These are phyloP conservation scores for Drosophila mettleri DNA, from an alignment of 2,888 invertebrate species.

Conservation along the genomic window DNA sequence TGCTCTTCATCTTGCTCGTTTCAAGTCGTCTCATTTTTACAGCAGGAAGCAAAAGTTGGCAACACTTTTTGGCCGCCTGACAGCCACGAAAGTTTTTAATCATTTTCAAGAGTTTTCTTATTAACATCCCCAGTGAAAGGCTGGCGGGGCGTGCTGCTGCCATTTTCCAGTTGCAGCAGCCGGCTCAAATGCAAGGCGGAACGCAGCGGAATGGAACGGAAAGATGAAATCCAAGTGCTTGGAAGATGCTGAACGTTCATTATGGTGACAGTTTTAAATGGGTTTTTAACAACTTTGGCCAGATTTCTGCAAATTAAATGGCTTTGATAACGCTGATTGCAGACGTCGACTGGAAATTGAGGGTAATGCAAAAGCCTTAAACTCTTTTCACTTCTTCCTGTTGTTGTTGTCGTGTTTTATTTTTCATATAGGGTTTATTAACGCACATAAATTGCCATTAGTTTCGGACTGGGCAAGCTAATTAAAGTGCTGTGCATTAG, in stretches of 20 bases:
- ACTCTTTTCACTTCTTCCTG: not conserved
- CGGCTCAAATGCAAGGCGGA: not conserved
- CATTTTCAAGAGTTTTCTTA: slow-evolving; percentile 80
- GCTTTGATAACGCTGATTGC: slow-evolving; percentile 68
- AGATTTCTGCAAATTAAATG: slow-evolving; percentile 74
- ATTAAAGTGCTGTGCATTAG: slow-evolving; percentile 46
- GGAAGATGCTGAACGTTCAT: slow-evolving; percentile 55
- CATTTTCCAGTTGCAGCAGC: slow-evolving; percentile 30
- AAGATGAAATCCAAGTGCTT: slow-evolving; percentile 43
- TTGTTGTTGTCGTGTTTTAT: not conserved
- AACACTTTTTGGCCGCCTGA: slow-evolving; percentile 44
- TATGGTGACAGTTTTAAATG: slow-evolving; percentile 75
- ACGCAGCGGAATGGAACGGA: slow-evolving; percentile 31
- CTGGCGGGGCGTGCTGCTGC: slow-evolving; percentile 43
- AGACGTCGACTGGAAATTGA: slow-evolving; percentile 37
- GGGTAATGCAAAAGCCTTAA: slow-evolving; percentile 22
- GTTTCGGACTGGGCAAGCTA: slow-evolving; percentile 39
- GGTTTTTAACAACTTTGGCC: slow-evolving; percentile 68
- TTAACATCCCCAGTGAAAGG: slow-evolving; percentile 66
- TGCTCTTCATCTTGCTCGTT: not conserved
- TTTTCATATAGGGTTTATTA: slow-evolving; percentile 51
- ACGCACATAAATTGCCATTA: slow-evolving; percentile 75
- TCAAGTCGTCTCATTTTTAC: slow-evolving; percentile 22
- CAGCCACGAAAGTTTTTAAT: slow-evolving; percentile 73
- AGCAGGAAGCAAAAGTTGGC: slow-evolving; percentile 49